These are phyloP conservation scores for Scophthalmus maximus DNA, from an alignment of 2,113 vertebrate species.

Conservation along the genomic window DNA sequence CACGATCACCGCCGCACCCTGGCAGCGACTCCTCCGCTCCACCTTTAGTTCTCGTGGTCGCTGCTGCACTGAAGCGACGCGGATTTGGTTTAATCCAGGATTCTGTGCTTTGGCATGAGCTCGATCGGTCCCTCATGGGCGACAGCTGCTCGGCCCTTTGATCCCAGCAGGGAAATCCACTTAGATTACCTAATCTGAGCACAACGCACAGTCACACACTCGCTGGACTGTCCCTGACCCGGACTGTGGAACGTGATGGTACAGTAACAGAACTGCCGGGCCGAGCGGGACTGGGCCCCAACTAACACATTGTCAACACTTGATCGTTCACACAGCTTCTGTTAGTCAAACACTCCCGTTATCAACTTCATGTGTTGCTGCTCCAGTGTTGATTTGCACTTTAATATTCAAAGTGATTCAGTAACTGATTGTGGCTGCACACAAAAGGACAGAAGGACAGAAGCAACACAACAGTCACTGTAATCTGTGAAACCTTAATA, in stretches of 20 bases:
- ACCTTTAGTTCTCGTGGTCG: conserved; percentile 23
- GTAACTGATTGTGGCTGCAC: too few species aligned
- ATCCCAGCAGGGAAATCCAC: conserved; percentile 79
- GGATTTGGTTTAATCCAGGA: conserved; percentile 77
- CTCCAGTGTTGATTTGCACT: too few species aligned
- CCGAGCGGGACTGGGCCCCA: too few species aligned
- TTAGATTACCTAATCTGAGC: conserved; percentile 77
- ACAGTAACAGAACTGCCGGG: too few species aligned
- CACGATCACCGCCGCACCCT: neutral
- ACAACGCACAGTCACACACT: conserved; percentile 38
- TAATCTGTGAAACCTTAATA: neutral
- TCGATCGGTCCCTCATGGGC: conserved; percentile 67
- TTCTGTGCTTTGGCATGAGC: conserved; percentile 74
- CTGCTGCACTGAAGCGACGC: conserved; percentile 27
- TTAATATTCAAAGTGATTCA: too few species aligned
- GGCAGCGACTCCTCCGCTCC: neutral
- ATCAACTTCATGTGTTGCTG: too few species aligned
- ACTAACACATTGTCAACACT: too few species aligned
- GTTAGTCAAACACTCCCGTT: too few species aligned
- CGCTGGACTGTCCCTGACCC: conserved; percentile 10
- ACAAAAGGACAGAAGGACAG: too few species aligned
- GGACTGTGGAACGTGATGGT: too few species aligned
- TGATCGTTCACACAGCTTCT: neutral
- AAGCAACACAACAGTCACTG: too few species aligned
- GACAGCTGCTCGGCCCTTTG: conserved; percentile 79